These are phyloP conservation scores for Phoenicopterus ruber DNA, from an alignment of 2,113 vertebrate species.

Conservation along the genomic window DNA sequence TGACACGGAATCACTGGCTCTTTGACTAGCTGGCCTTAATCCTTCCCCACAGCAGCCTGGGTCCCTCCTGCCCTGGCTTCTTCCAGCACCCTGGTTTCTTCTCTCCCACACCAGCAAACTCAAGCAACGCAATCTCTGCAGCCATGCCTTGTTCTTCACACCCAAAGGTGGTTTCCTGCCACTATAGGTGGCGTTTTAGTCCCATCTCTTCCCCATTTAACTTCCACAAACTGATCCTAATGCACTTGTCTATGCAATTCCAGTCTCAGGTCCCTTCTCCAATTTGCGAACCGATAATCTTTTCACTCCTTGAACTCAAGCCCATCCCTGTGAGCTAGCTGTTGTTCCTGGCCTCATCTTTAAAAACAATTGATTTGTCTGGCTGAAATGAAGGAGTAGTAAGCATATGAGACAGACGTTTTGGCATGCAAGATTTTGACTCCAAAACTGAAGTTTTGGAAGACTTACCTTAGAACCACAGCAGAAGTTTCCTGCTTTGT, in stretches of 20 bases:
- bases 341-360: neutral
- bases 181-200: neutral
- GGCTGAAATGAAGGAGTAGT: neutral
- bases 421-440: neutral
- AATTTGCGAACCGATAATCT: neutral
- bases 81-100: neutral
- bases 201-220: neutral
- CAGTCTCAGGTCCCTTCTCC: neutral
- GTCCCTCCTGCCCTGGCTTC: neutral
- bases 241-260: neutral
- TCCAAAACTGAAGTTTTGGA: neutral
- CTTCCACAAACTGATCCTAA: neutral
- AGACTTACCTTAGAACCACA: neutral
- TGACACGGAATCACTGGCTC: neutral
- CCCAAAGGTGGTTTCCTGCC: neutral
- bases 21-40: neutral
- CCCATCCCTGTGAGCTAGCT: neutral
- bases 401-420: neutral
- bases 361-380: neutral
- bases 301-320: neutral
- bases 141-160: neutral
- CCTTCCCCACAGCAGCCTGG: accelerated
- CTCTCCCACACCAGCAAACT: neutral
- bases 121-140: neutral
- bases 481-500: neutral